Evolutionary conservation across 2,797 vertebrate genomes (phyloP).

Genomic region (Rhinella marina): DNA sequence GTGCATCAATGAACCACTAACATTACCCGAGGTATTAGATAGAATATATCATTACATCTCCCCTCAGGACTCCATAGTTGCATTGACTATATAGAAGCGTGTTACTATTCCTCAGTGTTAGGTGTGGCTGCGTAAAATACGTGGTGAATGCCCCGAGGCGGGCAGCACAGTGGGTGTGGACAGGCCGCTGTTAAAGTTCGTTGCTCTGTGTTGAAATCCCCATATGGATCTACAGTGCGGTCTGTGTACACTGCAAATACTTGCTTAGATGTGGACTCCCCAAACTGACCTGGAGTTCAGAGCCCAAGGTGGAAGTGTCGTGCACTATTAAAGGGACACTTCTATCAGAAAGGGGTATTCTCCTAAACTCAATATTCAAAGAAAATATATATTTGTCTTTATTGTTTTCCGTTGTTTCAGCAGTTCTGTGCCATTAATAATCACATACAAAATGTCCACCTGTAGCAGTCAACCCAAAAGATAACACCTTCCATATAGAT

Average conservation of each 20-base stretch:
- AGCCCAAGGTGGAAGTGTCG: not conserved
- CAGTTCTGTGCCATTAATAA: too few relatives aligned
- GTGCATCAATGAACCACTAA: not conserved
- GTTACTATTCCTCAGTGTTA: not conserved
- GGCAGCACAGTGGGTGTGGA: slow-evolving; percentile 29
- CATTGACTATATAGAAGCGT: not conserved
- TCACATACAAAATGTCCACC: too few relatives aligned
- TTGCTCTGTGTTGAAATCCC: not conserved
- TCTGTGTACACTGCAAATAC: slow-evolving; percentile 23
- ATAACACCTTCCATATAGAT: too few relatives aligned
- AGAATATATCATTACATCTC: not conserved
- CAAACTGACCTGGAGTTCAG: not conserved
- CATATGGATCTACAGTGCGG: not conserved
- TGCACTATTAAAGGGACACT: not conserved
- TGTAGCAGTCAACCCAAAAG: too few relatives aligned
- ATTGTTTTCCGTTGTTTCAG: too few relatives aligned
- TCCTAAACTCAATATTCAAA: too few relatives aligned
- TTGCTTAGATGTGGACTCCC: not conserved
- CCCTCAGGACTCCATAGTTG: not conserved
- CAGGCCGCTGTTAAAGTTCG: not conserved
- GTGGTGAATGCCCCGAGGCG: slow-evolving; percentile 4
- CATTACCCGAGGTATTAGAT: not conserved
- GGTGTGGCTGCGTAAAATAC: slow-evolving; percentile 36
- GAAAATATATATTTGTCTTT: too few relatives aligned
- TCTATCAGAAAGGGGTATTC: too few relatives aligned